Evolutionary conservation across 2,888 invertebrate species (phyloP).

Genomic region (Macrophya annulata): DNA sequence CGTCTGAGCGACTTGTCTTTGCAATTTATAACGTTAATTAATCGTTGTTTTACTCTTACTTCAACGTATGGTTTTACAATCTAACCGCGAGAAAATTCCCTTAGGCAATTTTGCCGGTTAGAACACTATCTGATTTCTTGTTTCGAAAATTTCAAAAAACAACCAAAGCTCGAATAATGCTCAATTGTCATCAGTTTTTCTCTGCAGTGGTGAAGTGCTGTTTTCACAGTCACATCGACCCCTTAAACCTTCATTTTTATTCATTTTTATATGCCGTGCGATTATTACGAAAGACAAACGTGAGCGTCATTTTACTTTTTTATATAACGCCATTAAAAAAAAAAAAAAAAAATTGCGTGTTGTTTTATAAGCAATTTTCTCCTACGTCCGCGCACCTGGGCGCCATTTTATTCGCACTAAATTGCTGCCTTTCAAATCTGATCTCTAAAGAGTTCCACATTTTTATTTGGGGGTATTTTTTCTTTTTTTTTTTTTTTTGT

Average conservation of each 20-base stretch:
- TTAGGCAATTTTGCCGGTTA: not conserved
- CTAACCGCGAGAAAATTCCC: not conserved
- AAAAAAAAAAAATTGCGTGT: not conserved
- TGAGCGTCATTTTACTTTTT: not conserved
- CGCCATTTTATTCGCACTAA: slow-evolving; percentile 12
- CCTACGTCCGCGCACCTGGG: not conserved
- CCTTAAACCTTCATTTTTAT: too few relatives aligned
- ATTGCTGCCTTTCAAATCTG: slow-evolving; percentile 36
- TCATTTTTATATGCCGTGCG: not conserved
- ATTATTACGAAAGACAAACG: not conserved
- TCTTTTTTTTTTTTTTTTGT: not conserved
- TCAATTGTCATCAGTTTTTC: slow-evolving; percentile 41
- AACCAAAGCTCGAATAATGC: slow-evolving; percentile 18
- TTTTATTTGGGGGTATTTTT: not conserved
- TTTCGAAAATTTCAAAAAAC: not conserved
- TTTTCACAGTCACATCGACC: not conserved
- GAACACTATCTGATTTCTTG: not conserved
- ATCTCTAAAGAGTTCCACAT: not conserved
- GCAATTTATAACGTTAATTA: slow-evolving; percentile 27
- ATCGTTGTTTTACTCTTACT: not conserved
- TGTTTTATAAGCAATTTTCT: slow-evolving; percentile 30
- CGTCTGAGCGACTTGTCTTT: not conserved
- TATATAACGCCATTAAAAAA: not conserved
- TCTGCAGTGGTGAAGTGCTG: too few relatives aligned
- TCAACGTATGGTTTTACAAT: not conserved